Percentiles rank a stretch among this genome's conserved stretches.
Evolutionary conservation across 2,797 vertebrate species (phyloP).

Genomic region (Babyrousa celebensis): DNA sequence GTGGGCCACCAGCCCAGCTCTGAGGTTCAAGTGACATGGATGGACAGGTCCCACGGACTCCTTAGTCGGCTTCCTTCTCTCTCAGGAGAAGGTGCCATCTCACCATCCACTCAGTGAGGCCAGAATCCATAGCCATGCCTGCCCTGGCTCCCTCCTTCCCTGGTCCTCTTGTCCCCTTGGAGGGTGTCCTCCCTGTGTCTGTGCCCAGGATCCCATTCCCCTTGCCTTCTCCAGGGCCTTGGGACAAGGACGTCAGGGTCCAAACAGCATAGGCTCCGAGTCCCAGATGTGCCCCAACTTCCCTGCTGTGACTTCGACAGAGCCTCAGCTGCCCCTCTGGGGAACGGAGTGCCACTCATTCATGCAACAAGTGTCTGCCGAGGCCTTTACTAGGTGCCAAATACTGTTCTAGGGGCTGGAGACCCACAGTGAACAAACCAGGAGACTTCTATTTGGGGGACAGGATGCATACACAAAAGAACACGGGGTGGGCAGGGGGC

Average conservation of each 20-base stretch:
- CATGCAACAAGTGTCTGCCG: neutral
- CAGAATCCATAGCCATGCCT: neutral
- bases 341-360: neutral
- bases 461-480: neutral
- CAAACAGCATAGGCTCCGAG: neutral
- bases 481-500: too few species aligned
- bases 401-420: neutral
- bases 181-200: neutral
- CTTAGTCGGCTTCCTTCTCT: neutral
- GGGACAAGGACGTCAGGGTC: neutral
- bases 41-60: neutral
- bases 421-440: neutral
- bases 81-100: neutral
- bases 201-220: neutral
- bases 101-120: neutral
- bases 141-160: neutral
- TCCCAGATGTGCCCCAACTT: neutral
- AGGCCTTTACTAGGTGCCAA: neutral
- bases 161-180: neutral
- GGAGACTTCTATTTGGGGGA: neutral
- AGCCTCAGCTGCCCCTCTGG: neutral
- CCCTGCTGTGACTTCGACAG: neutral
- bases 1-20: neutral
- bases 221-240: neutral
- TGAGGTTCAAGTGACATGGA: neutral